Base-by-base conservation (phyloP, 2,113 vertebrate species). In the Drymodes brunneopygia region DNA sequence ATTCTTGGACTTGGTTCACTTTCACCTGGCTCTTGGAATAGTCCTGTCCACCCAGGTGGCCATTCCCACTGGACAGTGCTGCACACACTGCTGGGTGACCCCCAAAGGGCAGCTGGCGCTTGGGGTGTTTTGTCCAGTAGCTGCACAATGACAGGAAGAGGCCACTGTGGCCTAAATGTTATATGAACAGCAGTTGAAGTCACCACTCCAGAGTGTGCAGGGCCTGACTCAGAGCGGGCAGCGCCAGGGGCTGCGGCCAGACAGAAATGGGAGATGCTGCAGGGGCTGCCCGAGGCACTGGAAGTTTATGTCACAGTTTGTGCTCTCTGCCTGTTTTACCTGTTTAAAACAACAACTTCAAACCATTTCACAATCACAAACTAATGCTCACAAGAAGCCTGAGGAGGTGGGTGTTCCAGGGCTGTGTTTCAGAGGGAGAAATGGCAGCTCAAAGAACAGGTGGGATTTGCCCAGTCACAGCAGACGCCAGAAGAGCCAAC, bases 231-330 rank as follows among this genome's bases (percentile, higher is more conserved):
- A 0, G 0, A 5, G 47, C 2, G 56, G 71, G 13, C 88, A 50
- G 36, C 7, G 0, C 57, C 3, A 31, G 44, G 36, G 56, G 19
- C 58, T 79, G 25, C 19, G 13, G 16, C 44, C 4, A n/a, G 22
- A 12, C 28, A 57, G 61, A n/a, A 38, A 16, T 2, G 12, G 53
- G 35, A 73, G 53, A 10, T 21, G 66, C 65, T 67, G 54, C 80
- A 14, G 36, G 9, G n/a, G 19, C 48, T 12, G 10, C 65, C 13
- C 0, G 2, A n/a, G 27, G 27, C 42, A 65, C 8, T 24, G 2
- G 27, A 8, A 48, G 25, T 50, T 62, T 15, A 40, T 1, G 0
- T 35, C 57, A 60, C 58, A 11, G 15, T 21, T 50, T 35, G 45
- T 80, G 81, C 75, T 66, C 48, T 81, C 78, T 67, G n/a, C 71